Conservation (phyloP, 2,888 invertebrate genomes). For the Apamea crenata region DNA sequence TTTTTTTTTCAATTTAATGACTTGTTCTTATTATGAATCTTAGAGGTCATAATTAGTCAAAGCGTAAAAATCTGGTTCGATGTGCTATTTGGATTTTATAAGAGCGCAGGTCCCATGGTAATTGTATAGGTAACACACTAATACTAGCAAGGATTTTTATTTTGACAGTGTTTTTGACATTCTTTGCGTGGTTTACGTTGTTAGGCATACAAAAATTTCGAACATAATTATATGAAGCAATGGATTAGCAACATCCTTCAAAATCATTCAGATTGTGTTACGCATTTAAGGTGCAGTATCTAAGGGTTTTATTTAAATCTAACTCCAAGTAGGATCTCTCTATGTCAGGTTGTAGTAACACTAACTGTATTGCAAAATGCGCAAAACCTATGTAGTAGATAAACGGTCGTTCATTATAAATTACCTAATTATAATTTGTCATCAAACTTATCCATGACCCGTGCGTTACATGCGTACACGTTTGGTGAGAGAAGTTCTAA, state of each 20-base stretch:
- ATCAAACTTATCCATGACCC: constrained; percentile 64
- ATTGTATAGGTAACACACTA: too few relatives aligned
- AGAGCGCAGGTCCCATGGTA: not conserved
- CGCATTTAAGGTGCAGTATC: not conserved
- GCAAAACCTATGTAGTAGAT: not conserved
- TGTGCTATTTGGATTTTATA: not conserved
- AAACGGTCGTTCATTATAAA: constrained; percentile 39
- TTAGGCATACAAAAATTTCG: too few relatives aligned
- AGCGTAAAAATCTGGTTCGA: not conserved
- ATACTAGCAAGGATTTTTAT: not conserved
- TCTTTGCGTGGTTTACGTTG: not conserved
- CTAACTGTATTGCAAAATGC: constrained; percentile 10
- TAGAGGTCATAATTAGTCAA: not conserved
- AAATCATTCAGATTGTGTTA: not conserved
- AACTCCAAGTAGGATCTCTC: not conserved
- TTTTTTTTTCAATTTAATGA: not conserved
- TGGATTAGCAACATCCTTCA: not conserved
- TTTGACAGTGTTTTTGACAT: not conserved
- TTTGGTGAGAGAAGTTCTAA: constrained; percentile 19
- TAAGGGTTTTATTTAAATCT: not conserved
- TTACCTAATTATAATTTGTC: constrained; percentile 52
- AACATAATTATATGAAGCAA: too few relatives aligned
- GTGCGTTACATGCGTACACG: constrained; percentile 12
- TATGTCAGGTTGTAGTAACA: not conserved
- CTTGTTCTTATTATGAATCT: too few relatives aligned